These are phyloP conservation scores for Lithophane semibrunnea DNA, from an alignment of 2,888 invertebrate genomes.

Conservation along the genomic window DNA sequence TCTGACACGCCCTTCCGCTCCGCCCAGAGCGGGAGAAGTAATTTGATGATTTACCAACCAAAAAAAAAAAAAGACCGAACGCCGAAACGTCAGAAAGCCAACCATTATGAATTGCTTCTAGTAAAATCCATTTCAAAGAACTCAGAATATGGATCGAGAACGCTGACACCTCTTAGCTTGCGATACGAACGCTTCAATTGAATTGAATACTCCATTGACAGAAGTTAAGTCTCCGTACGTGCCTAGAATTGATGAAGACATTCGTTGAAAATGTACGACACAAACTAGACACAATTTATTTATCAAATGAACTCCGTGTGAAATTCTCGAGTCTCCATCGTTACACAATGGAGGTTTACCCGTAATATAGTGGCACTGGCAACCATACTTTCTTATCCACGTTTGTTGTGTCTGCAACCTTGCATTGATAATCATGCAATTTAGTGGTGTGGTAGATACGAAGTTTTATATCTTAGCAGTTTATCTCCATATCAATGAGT, in stretches of 20 bases:
- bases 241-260: conserved; percentile 64
- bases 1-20: too few species aligned
- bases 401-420: conserved; percentile 38
- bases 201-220: conserved; percentile 69
- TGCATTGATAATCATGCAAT: conserved; percentile 15
- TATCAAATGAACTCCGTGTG: conserved; percentile 48
- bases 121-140: not conserved
- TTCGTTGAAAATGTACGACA: conserved; percentile 14
- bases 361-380: not conserved
- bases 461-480: conserved; percentile 2
- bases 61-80: not conserved
- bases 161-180: conserved; percentile 2
- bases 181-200: conserved; percentile 47
- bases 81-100: not conserved
- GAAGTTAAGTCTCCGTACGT: conserved; percentile 69
- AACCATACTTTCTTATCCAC: conserved; percentile 27
- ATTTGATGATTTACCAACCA: too few species aligned
- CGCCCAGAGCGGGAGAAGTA: too few species aligned
- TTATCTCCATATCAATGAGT: conserved; percentile 12
- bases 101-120: not conserved
- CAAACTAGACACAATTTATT: conserved; percentile 48
- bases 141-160: conserved; percentile 2
- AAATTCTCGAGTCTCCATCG: conserved; percentile 27
- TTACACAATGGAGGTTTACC: conserved; percentile 20
- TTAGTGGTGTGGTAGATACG: conserved; percentile 8